Percentiles rank a stretch among this genome's conserved stretches.
These are phyloP conservation scores for Apistogramma diplotaenia DNA, from an alignment of 2,113 vertebrate species.

Conservation along the genomic window DNA sequence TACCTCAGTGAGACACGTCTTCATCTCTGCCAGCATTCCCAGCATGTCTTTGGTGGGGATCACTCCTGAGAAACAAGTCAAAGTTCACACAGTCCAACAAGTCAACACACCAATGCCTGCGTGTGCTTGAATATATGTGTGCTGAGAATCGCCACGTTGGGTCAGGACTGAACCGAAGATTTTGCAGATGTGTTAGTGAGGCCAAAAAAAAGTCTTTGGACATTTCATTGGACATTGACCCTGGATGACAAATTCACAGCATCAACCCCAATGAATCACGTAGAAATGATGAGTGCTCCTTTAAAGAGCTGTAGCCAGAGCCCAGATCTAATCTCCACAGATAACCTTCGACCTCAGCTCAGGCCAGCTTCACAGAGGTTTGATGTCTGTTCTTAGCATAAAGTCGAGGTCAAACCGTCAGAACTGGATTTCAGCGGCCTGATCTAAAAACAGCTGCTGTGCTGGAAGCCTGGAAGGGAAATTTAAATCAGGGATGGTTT, in stretches of 20 bases:
- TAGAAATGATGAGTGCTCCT: no score
- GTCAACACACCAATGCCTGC: not conserved
- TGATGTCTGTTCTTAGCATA: not conserved
- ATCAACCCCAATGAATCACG: no score
- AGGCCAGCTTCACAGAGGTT: not conserved
- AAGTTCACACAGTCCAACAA: not conserved
- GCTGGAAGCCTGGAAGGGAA: not conserved
- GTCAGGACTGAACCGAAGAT: not conserved
- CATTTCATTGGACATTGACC: no score
- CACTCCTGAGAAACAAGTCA: slow-evolving; percentile 76
- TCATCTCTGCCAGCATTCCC: slow-evolving; percentile 85
- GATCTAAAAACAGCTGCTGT: not conserved
- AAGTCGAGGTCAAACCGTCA: not conserved
- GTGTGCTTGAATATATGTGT: not conserved
- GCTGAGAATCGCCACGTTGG: not conserved
- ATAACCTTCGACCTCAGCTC: not conserved
- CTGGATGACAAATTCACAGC: no score
- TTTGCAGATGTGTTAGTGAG: no score
- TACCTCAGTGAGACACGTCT: slow-evolving; percentile 86
- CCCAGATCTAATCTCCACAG: not conserved
- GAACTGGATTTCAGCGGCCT: not conserved
- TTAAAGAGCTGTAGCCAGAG: no score
- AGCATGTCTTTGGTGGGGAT: slow-evolving; percentile 91
- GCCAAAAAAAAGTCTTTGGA: no score
- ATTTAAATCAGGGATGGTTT: not conserved